Conservation (phyloP, 2,113 vertebrate species). For the Campylomormyrus tamandua region DNA sequence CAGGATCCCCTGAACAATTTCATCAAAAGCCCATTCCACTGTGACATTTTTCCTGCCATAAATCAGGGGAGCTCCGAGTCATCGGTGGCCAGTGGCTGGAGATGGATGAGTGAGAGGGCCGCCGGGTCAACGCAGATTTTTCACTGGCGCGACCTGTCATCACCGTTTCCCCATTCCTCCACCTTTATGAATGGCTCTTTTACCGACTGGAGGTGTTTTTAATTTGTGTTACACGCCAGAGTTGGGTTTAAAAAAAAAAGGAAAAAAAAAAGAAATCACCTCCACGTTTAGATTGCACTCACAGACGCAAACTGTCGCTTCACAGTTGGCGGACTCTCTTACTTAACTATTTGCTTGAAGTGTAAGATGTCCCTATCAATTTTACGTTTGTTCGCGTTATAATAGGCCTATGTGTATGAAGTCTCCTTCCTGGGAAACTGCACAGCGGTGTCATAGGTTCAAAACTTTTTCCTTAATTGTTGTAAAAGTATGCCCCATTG, state of each 20-base stretch:
- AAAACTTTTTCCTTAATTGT: not conserved
- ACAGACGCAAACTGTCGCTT: constrained; percentile 35
- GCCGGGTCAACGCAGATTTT: constrained; percentile 91
- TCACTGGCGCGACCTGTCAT: constrained; percentile 83
- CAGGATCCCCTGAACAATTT: constrained; percentile 99
- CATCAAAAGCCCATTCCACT: constrained; percentile 99
- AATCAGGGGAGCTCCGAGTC: constrained; percentile 90
- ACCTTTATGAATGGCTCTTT: constrained; percentile 81
- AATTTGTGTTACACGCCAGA: constrained; percentile 65
- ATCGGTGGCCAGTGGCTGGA: constrained; percentile 93
- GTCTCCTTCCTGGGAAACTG: not conserved
- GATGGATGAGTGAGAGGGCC: constrained; percentile 94
- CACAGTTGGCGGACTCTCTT: not conserved
- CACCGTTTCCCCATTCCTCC: constrained; percentile 79
- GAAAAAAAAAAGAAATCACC: not conserved
- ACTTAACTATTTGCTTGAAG: not conserved
- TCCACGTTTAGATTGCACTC: constrained; percentile 59
- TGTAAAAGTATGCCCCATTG: not conserved
- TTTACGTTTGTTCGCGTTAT: not conserved
- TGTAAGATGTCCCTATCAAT: not conserved
- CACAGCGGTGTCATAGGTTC: not conserved
- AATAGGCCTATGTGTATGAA: not conserved
- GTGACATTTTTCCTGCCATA: constrained; percentile 98
- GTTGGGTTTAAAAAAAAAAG: not conserved
- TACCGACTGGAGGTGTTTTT: constrained; percentile 76